phyloP scores from a whole-genome alignment of 2,797 vertebrate species.

The Gephyroberyx darwinii region DNA sequence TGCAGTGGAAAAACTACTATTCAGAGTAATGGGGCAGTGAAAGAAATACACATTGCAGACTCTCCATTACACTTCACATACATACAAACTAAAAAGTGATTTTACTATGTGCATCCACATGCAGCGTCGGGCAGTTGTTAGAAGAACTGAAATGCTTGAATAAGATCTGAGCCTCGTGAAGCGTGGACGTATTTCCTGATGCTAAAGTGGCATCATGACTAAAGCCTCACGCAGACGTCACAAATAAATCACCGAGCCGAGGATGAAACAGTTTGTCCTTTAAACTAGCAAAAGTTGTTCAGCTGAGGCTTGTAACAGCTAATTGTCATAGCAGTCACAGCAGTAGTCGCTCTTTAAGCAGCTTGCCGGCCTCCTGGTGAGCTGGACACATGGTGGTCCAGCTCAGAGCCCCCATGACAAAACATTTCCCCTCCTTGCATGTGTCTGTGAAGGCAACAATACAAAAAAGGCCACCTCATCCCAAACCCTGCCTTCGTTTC shows the following conservation, averaged over 20 bases:
- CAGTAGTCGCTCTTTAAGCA: constrained; percentile 38
- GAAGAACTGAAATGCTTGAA: too few relatives aligned
- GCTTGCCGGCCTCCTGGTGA: constrained; percentile 43
- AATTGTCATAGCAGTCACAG: constrained; percentile 41
- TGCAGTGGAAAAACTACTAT: too few relatives aligned
- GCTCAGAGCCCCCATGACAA: constrained; percentile 50
- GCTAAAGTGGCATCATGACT: not conserved
- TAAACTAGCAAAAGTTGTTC: constrained; percentile 10
- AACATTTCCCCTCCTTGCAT: constrained; percentile 2
- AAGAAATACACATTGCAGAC: too few relatives aligned
- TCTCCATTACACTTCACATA: too few relatives aligned
- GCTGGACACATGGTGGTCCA: constrained; percentile 36
- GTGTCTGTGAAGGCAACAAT: constrained; percentile 13
- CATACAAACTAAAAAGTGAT: too few relatives aligned
- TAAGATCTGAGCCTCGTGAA: not conserved
- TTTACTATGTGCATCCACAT: too few relatives aligned
- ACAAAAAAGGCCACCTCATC: constrained; percentile 1
- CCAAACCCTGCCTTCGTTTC: not conserved
- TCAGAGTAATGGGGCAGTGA: too few relatives aligned
- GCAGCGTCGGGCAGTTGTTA: too few relatives aligned
- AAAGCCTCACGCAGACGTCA: not conserved
- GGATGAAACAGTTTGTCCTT: constrained; percentile 17
- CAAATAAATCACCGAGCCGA: constrained; percentile 25
- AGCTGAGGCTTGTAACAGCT: constrained; percentile 23
- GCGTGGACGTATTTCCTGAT: not conserved